Evolutionary conservation across 2,113 vertebrate genomes (phyloP).

Genomic region (Rhadina sibilatrix): DNA sequence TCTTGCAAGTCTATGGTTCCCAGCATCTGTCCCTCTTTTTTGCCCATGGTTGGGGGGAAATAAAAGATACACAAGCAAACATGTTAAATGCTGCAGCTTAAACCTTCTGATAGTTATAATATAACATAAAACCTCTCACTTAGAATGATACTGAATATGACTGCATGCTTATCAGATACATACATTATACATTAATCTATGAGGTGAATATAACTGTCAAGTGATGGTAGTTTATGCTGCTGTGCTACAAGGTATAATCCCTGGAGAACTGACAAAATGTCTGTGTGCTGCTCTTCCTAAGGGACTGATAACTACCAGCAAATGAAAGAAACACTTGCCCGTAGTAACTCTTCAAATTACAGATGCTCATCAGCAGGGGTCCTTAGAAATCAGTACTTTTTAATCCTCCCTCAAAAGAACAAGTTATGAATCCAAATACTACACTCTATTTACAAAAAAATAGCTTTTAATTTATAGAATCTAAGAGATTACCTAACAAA

Average conservation of each 20-base stretch:
- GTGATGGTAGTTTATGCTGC: not conserved
- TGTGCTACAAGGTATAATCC: not conserved
- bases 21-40: not conserved
- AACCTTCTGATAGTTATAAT: not conserved
- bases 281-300: not conserved
- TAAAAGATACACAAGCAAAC: not conserved
- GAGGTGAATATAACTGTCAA: not conserved
- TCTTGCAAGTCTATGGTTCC: not conserved
- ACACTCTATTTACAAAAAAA: not conserved
- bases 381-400: not conserved
- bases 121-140: not conserved
- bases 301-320: not conserved
- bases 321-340: not conserved
- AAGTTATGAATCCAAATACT: not conserved
- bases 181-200: not conserved
- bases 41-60: not conserved
- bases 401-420: not conserved
- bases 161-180: not conserved
- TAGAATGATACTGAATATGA: not conserved
- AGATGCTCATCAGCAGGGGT: not conserved
- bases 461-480: not conserved
- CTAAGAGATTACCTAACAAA: not conserved
- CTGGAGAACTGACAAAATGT: not conserved
- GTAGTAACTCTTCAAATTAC: not conserved
- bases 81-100: not conserved